These are phyloP conservation scores for Cactoblastis cactorum DNA, from an alignment of 2,888 invertebrate genomes.

Conservation along the genomic window DNA sequence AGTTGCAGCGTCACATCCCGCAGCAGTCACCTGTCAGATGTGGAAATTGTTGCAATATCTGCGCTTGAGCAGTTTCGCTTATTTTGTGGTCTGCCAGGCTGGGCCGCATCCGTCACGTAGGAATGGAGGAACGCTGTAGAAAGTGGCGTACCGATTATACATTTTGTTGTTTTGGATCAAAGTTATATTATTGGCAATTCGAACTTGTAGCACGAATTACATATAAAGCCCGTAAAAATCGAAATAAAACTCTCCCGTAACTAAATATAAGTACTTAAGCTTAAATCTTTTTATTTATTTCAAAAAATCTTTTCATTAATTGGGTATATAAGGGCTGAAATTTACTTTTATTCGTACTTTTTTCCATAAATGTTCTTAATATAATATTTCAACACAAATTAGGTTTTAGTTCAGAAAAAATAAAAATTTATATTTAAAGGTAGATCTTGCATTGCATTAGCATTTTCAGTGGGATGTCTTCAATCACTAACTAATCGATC, in stretches of 20 bases:
- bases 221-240: no score
- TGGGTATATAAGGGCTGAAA: no score
- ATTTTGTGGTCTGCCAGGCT: slow-evolving; percentile 5
- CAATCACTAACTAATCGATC: neutral
- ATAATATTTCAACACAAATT: no score
- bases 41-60: neutral
- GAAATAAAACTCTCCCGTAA: no score
- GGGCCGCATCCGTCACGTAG: slow-evolving; percentile 4
- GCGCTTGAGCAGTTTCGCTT: neutral
- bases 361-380: no score
- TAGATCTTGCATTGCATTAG: neutral
- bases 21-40: slow-evolving; percentile 7
- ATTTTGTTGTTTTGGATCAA: slow-evolving; percentile 1
- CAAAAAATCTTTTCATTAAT: no score
- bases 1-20: neutral
- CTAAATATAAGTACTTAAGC: no score
- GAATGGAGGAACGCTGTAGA: slow-evolving; percentile 1
- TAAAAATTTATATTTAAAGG: neutral
- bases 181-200: neutral
- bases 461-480: neutral
- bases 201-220: no score
- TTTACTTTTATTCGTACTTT: no score
- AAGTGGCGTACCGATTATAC: neutral
- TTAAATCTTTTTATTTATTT: no score
- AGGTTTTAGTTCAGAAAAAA: no score